A percentile compares a stretch with the other conserved stretches of the same genome.
phyloP scores from a whole-genome alignment of 1,140 invertebrate genomes.

The Cotesia typhae region DNA sequence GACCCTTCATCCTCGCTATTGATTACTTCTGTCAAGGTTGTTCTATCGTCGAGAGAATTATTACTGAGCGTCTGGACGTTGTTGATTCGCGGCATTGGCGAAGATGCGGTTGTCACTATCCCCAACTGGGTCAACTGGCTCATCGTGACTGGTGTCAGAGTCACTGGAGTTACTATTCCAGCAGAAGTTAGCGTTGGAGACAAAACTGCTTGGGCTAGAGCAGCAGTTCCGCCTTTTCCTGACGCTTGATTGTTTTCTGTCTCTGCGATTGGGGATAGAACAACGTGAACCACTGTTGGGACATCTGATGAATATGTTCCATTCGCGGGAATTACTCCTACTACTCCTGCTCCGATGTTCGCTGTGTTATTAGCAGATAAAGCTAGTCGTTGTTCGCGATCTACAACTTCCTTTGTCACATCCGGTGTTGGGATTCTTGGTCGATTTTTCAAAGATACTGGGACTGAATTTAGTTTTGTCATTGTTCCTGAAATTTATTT shows the following conservation, averaged over 20 bases:
- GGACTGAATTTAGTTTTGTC: slow-evolving; percentile 74
- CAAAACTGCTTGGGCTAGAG: slow-evolving; percentile 75
- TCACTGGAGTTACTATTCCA: slow-evolving; percentile 70
- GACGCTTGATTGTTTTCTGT: slow-evolving; percentile 75
- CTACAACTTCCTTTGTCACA: slow-evolving; percentile 79
- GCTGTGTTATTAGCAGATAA: slow-evolving; percentile 64
- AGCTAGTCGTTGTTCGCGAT: slow-evolving; percentile 73
- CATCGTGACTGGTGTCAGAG: slow-evolving; percentile 67
- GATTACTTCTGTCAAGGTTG: slow-evolving; percentile 59
- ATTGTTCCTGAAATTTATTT: slow-evolving; percentile 62
- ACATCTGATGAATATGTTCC: slow-evolving; percentile 70
- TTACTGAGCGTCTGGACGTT: slow-evolving; percentile 21
- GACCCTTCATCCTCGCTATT: slow-evolving; percentile 59
- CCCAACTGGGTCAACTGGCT: slow-evolving; percentile 58
- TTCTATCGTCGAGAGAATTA: slow-evolving; percentile 40
- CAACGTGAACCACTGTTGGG: slow-evolving; percentile 76
- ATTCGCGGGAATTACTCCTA: slow-evolving; percentile 69
- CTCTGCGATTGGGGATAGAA: slow-evolving; percentile 79
- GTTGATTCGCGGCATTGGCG: slow-evolving; percentile 38
- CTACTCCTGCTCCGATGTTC: slow-evolving; percentile 69
- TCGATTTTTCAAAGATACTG: slow-evolving; percentile 75
- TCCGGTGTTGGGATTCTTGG: slow-evolving; percentile 88
- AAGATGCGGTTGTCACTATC: slow-evolving; percentile 56
- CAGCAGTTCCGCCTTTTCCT: slow-evolving; percentile 73
- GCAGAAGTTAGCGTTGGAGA: slow-evolving; percentile 68